A percentile compares a stretch with the other conserved stretches of the same genome.
These are phyloP conservation scores for Macrophya annulata DNA, from an alignment of 2,888 invertebrate species.

Conservation along the genomic window DNA sequence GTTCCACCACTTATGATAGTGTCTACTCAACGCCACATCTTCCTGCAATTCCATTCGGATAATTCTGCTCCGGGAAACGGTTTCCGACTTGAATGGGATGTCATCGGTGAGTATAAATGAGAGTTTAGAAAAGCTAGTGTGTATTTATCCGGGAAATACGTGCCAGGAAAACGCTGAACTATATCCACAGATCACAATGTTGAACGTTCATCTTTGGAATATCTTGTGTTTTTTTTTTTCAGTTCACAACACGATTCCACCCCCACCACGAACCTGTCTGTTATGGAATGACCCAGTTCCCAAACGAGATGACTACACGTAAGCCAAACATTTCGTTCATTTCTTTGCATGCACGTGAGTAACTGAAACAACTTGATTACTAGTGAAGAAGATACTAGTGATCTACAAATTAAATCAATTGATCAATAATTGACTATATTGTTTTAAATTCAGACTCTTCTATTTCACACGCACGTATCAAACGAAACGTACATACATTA, in stretches of 20 bases:
- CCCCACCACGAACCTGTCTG: not conserved
- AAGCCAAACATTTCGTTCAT: not conserved
- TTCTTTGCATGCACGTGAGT: not conserved
- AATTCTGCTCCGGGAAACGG: constrained; percentile 82
- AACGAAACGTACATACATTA: not conserved
- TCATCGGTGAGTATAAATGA: constrained; percentile 82
- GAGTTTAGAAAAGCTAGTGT: not conserved
- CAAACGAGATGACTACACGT: not conserved
- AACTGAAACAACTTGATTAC: not conserved
- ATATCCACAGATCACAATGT: not conserved
- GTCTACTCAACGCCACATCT: constrained; percentile 82
- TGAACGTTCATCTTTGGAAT: not conserved
- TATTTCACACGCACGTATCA: not conserved
- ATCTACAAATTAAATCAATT: not conserved
- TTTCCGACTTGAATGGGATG: constrained; percentile 92
- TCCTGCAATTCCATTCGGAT: constrained; percentile 86
- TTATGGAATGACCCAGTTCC: not conserved
- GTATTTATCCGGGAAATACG: not conserved
- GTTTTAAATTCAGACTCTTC: not conserved
- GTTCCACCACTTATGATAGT: constrained; percentile 81
- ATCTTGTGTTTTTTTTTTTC: not conserved
- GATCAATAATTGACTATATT: not conserved
- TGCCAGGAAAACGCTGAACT: not conserved
- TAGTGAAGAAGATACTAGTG: not conserved
- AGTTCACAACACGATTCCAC: not conserved